Evolutionary conservation across 2,113 vertebrate genomes (phyloP).

Genomic region (Gymnarchus niloticus): DNA sequence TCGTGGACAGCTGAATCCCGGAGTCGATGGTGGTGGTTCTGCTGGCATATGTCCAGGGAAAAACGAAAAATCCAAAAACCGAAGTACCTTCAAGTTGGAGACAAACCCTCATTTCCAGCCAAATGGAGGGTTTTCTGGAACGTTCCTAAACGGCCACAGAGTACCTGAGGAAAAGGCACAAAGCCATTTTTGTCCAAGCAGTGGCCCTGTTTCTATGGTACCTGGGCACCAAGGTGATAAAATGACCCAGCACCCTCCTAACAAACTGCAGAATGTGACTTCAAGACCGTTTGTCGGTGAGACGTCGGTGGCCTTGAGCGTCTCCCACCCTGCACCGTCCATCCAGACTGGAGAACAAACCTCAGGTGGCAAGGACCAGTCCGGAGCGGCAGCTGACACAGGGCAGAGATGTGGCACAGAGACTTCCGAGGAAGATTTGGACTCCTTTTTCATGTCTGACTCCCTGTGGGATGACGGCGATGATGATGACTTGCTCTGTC

Average conservation of each 20-base stretch:
- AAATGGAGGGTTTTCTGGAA: not conserved
- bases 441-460: slow-evolving; percentile 49
- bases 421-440: slow-evolving; percentile 46
- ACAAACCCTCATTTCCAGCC: slow-evolving; percentile 35
- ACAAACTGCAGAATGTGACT: not conserved
- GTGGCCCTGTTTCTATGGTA: too few species aligned
- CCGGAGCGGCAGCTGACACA: accelerated
- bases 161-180: accelerated
- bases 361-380: not conserved
- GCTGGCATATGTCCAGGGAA: not conserved
- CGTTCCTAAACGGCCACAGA: not conserved
- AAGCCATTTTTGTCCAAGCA: not conserved
- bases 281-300: not conserved
- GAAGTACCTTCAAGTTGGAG: slow-evolving; percentile 33
- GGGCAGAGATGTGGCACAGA: not conserved
- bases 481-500: slow-evolving; percentile 80
- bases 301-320: accelerated
- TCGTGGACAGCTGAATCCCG: slow-evolving; percentile 9
- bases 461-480: slow-evolving; percentile 72
- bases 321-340: not conserved
- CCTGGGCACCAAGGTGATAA: not conserved
- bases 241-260: not conserved
- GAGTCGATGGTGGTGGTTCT: not conserved
- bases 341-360: not conserved
- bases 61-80: slow-evolving; percentile 21